phyloP scores from a whole-genome alignment of 1,140 invertebrate species.

The Tetramorium simillimum region DNA sequence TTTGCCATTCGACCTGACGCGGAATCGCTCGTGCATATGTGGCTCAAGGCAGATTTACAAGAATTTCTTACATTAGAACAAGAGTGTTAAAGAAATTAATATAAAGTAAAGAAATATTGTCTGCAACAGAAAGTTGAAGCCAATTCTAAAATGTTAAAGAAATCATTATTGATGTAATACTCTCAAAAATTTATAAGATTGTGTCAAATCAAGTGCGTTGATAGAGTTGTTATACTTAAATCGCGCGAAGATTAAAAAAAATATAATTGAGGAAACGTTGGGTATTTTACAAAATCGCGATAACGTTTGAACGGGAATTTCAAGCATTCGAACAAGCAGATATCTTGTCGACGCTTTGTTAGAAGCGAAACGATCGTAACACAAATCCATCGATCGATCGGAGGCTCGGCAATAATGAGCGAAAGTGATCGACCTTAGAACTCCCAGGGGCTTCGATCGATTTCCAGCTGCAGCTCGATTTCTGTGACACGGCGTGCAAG shows the following conservation, averaged over 20 bases:
- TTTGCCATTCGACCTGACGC: background rate
- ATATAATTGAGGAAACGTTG: background rate
- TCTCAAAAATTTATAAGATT: background rate
- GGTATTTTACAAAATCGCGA: background rate
- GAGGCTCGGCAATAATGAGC: conserved; percentile 69
- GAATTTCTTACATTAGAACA: background rate
- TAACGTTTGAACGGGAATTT: background rate
- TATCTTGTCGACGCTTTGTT: conserved; percentile 8
- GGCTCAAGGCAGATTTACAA: background rate
- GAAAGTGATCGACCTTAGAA: conserved; percentile 79
- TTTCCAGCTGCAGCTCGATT: conserved; percentile 66
- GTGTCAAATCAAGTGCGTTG: background rate
- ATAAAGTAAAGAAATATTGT: background rate
- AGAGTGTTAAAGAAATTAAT: background rate
- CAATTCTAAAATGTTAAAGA: background rate
- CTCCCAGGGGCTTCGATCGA: conserved; percentile 44
- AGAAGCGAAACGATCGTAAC: background rate
- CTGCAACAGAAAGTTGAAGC: background rate
- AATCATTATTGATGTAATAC: background rate
- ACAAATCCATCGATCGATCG: conserved; percentile 55
- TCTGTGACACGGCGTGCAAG: conserved; percentile 51
- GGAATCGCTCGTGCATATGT: background rate
- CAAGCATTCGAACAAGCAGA: background rate
- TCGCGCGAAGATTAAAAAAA: background rate
- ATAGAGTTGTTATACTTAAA: background rate